Evolutionary conservation across 2,888 invertebrate species (phyloP).

Genomic region (Epicampocera succincta): DNA sequence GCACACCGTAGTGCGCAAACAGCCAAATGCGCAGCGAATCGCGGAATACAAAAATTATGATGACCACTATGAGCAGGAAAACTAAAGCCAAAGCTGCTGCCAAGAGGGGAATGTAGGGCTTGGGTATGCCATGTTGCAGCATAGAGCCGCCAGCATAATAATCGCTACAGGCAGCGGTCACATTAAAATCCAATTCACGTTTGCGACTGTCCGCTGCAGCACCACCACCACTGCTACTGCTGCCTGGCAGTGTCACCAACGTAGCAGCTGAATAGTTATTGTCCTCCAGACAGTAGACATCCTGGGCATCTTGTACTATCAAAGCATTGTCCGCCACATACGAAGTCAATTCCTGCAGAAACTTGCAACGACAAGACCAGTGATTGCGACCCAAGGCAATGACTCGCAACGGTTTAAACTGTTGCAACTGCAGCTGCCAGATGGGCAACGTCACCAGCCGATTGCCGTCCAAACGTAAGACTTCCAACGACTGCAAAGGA

Average conservation of each 20-base stretch:
- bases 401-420: conserved; percentile 80
- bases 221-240: conserved; percentile 78
- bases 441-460: conserved; percentile 90
- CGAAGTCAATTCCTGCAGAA: conserved; percentile 91
- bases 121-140: conserved; percentile 90
- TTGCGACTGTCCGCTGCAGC: conserved; percentile 81
- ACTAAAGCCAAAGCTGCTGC: conserved; percentile 90
- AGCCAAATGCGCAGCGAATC: conserved; percentile 93
- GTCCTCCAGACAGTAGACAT: conserved; percentile 89
- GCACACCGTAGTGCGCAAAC: conserved; percentile 92
- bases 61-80: conserved; percentile 88
- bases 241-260: conserved; percentile 18
- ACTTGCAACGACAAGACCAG: conserved; percentile 96
- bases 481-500: conserved; percentile 89
- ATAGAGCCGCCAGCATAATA: conserved; percentile 90
- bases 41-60: conserved; percentile 91
- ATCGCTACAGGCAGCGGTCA: conserved; percentile 88
- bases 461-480: conserved; percentile 92
- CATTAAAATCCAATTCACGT: conserved; percentile 91
- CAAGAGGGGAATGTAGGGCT: conserved; percentile 91
- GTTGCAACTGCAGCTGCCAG: conserved; percentile 85
- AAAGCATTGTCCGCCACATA: conserved; percentile 92
- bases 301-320: conserved; percentile 90
- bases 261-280: conserved; percentile 25
- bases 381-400: conserved; percentile 88